Conservation (phyloP, 2,888 invertebrate species). For the Kuschelorhynchus macadamiae region DNA sequence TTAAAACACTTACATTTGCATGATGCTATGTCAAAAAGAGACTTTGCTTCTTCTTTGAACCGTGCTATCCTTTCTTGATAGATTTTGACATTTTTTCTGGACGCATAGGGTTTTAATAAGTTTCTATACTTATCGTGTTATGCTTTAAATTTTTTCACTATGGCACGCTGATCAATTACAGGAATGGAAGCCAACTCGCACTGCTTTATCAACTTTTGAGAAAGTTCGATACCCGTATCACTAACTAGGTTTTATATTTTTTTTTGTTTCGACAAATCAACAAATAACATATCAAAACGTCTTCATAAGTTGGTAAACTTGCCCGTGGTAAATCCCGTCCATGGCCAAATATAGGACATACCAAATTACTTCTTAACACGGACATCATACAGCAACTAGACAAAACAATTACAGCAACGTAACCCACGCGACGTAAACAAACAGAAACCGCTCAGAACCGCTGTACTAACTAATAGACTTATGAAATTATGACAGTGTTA, state of each 20-base stretch:
- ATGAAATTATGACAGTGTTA: background rate
- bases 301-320: constrained; percentile 9
- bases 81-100: background rate
- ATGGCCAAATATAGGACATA: constrained; percentile 1
- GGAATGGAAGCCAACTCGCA: constrained; percentile 4
- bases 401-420: background rate
- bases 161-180: constrained; percentile 4
- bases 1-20: constrained; percentile 9
- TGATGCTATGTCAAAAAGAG: constrained; percentile 5
- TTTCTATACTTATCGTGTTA: constrained; percentile 4
- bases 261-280: constrained; percentile 4
- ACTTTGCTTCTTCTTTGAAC: constrained; percentile 7
- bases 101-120: constrained; percentile 4
- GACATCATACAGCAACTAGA: constrained; percentile 6
- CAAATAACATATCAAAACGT: constrained; percentile 12
- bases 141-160: constrained; percentile 2
- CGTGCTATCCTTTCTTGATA: constrained; percentile 7
- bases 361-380: background rate
- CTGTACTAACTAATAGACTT: background rate
- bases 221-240: background rate
- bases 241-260: constrained; percentile 8
- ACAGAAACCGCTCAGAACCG: too few species aligned
- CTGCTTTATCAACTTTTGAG: constrained; percentile 1
- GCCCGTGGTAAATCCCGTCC: constrained; percentile 4
- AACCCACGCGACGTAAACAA: constrained; percentile 8